Percentiles rank a stretch among this genome's conserved stretches.
These are phyloP conservation scores for Calephelis perditalis DNA, from an alignment of 2,888 invertebrate genomes.

Conservation along the genomic window DNA sequence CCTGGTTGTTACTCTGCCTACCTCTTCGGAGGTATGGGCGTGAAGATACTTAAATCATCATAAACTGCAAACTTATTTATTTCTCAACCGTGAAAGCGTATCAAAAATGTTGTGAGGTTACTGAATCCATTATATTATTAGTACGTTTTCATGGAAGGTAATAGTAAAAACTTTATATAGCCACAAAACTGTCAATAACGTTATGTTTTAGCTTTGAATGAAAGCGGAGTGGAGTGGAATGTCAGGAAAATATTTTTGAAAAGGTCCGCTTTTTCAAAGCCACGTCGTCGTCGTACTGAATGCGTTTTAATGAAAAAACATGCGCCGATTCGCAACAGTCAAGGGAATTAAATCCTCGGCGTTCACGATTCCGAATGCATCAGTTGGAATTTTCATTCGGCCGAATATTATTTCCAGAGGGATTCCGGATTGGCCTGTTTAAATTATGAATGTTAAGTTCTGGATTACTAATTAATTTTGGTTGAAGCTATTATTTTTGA, in stretches of 20 bases:
- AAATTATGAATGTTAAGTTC: slow-evolving; percentile 40
- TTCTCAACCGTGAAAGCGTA: not conserved
- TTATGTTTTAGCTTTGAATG: slow-evolving; percentile 49
- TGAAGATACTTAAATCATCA: no score
- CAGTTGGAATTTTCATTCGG: slow-evolving; percentile 71
- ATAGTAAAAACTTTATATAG: slow-evolving; percentile 19
- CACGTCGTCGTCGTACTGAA: slow-evolving; percentile 75
- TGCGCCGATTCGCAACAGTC: slow-evolving; percentile 76
- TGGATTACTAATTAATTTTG: slow-evolving; percentile 38
- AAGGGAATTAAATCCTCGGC: slow-evolving; percentile 72
- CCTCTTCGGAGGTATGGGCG: no score
- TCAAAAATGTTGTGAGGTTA: slow-evolving; percentile 4
- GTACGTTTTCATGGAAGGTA: slow-evolving; percentile 20
- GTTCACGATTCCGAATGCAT: slow-evolving; percentile 53
- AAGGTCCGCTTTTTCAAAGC: slow-evolving; percentile 73
- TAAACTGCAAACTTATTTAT: slow-evolving; percentile 8
- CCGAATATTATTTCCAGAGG: slow-evolving; percentile 66
- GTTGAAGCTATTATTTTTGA: slow-evolving; percentile 20
- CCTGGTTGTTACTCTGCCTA: no score
- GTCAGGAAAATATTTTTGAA: slow-evolving; percentile 73
- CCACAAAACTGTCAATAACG: slow-evolving; percentile 36
- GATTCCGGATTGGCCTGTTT: slow-evolving; percentile 49
- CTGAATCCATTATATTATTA: slow-evolving; percentile 23
- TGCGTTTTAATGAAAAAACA: slow-evolving; percentile 78
- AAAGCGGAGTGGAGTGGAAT: slow-evolving; percentile 57